Evolutionary conservation across 2,888 invertebrate species (phyloP), one percentile per base, ranked within the genome.

Genomic region (Amaurobius ferox): DNA sequence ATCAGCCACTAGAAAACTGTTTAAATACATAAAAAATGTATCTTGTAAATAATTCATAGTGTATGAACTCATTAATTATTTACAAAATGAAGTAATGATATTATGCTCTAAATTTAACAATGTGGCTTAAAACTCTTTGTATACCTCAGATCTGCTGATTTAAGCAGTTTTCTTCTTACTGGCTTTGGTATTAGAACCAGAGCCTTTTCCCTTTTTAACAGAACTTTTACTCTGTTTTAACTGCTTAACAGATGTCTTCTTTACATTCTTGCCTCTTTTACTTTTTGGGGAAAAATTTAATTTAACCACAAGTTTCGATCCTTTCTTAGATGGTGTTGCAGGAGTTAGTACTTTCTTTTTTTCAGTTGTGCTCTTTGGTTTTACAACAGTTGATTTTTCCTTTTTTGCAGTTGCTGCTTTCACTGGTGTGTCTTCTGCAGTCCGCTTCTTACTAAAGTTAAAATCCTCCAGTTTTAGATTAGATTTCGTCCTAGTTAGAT

Each of bases 11-110:
- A n/a, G n/a, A n/a, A n/a, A n/a, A n/a, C n/a, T n/a, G n/a, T n/a
- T n/a, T n/a, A n/a, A n/a, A n/a, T n/a, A n/a, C n/a, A n/a, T n/a
- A n/a, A n/a, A n/a, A n/a, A n/a, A n/a, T n/a, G n/a, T n/a, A n/a
- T n/a, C n/a, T n/a, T n/a, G n/a, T n/a, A n/a, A n/a, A n/a, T n/a
- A n/a, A n/a, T n/a, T n/a, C n/a, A n/a, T n/a, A n/a, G 62, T 74
- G 40, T 26, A 73, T 55, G 48, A 61, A 67, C 67, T 26, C n/a
- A 39, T 30, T 44, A 9, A 26, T 55, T 81, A 73, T 81, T 74
- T 74, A 81, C 68, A 74, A 74, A 71, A 74, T 81, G 81, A 81
- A 70, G 48, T 62, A 44, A 68, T 74, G 74, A 68, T 68, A 30
- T 26, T 55, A 23, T 23, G 23, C 2, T 44, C 44, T 44, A 55